Percentiles rank a stretch among this genome's conserved stretches.
Evolutionary conservation across 1,140 invertebrate genomes (phyloP).

Genomic region (Ptiloglossa arizonensis): DNA sequence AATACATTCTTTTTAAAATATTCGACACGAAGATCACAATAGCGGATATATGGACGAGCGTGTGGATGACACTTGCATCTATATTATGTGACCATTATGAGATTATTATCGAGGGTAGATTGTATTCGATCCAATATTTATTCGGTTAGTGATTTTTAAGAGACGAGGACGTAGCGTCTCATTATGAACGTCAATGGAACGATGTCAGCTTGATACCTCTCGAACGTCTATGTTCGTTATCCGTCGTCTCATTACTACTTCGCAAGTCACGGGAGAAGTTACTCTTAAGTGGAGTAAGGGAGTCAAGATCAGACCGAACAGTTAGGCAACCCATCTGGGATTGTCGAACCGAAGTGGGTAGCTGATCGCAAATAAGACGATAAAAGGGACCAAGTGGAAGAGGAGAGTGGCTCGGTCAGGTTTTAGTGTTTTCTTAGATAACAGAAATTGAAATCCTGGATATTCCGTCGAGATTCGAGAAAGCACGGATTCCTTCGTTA

Average conservation of each 20-base stretch:
- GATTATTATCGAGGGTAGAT: background rate
- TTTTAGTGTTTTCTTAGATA: slow-evolving; percentile 32
- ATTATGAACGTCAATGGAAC: background rate
- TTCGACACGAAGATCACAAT: too few species aligned
- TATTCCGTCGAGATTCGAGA: background rate
- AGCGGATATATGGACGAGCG: too few species aligned
- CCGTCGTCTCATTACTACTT: slow-evolving; percentile 32
- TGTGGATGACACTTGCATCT: background rate
- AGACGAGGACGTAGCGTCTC: background rate
- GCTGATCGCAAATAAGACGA: slow-evolving; percentile 46
- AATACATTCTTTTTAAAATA: too few species aligned
- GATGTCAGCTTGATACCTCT: slow-evolving; percentile 6
- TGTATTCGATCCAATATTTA: background rate
- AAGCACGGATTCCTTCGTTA: too few species aligned
- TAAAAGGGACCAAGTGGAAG: slow-evolving; percentile 22
- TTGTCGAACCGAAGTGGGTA: slow-evolving; percentile 10
- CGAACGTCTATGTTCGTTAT: slow-evolving; percentile 21
- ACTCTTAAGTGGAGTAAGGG: slow-evolving; percentile 18
- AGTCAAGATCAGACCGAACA: slow-evolving; percentile 37
- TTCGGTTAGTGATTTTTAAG: background rate
- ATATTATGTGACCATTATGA: background rate
- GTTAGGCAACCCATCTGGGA: slow-evolving; percentile 31
- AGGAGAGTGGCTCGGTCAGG: background rate
- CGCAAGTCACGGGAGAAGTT: slow-evolving; percentile 6
- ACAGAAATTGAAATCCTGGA: slow-evolving; percentile 14